These are phyloP conservation scores for Sweltsa coloradensis DNA, from an alignment of 1,140 invertebrate species.

Conservation along the genomic window DNA sequence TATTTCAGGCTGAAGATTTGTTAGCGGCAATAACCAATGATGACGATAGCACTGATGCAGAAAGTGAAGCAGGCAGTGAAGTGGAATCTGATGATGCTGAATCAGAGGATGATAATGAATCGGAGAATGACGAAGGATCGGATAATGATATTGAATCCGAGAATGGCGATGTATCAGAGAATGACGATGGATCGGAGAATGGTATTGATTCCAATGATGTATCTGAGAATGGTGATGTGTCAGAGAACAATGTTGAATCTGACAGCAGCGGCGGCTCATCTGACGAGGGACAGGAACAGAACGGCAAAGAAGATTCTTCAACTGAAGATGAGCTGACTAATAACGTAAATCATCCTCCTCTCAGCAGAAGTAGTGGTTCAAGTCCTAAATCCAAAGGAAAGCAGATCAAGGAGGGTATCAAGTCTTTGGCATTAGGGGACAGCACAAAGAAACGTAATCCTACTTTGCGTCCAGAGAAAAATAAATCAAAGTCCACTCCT, in stretches of 20 bases:
- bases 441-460: slow-evolving; percentile 8
- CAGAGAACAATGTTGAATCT: slow-evolving; percentile 9
- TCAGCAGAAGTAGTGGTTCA: slow-evolving; percentile 19
- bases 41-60: slow-evolving; percentile 6
- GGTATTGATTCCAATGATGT: slow-evolving; percentile 21
- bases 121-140: slow-evolving; percentile 9
- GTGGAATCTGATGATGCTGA: not conserved
- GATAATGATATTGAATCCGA: slow-evolving; percentile 12
- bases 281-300: slow-evolving; percentile 4
- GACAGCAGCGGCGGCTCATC: not conserved
- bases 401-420: slow-evolving; percentile 18
- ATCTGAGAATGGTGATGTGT: slow-evolving; percentile 14
- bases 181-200: slow-evolving; percentile 20
- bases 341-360: slow-evolving; percentile 21
- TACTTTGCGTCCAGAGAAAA: not conserved
- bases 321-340: slow-evolving; percentile 16
- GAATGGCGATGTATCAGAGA: slow-evolving; percentile 12
- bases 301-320: not conserved
- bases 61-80: slow-evolving; percentile 11
- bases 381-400: slow-evolving; percentile 10
- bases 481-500: not conserved
- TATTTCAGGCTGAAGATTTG: too few relatives aligned
- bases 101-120: slow-evolving; percentile 8
- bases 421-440: not conserved
- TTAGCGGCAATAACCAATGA: too few relatives aligned